These are phyloP conservation scores for Grammomys dolichurus DNA, from an alignment of 2,113 vertebrate genomes.

Conservation along the genomic window DNA sequence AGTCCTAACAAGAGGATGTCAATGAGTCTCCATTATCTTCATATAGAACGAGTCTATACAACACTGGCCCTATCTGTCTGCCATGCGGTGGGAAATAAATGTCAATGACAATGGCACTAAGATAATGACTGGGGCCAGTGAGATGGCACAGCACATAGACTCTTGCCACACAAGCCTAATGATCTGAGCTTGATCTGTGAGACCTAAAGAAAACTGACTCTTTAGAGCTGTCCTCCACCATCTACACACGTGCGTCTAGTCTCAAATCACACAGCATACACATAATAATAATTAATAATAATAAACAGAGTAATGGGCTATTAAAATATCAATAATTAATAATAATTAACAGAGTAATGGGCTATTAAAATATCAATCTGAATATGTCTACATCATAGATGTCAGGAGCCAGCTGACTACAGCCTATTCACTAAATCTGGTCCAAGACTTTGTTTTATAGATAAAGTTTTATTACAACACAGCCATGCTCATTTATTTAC, in stretches of 20 bases:
- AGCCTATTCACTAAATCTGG: background rate
- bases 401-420: background rate
- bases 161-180: background rate
- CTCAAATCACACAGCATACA: too few species aligned
- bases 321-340: background rate
- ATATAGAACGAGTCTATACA: background rate
- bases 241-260: background rate
- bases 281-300: background rate
- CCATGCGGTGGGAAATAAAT: background rate
- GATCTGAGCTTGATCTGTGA: background rate
- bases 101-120: background rate
- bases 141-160: background rate
- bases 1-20: background rate
- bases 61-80: background rate
- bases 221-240: background rate
- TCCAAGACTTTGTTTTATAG: background rate
- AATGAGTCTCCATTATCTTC: background rate
- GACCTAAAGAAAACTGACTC: background rate
- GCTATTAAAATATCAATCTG: background rate
- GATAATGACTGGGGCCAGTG: background rate
- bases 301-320: background rate
- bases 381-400: background rate
- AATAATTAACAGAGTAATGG: background rate
- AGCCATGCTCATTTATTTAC: background rate
- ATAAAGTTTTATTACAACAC: conserved; percentile 63